Percentiles rank a stretch among this genome's conserved stretches.
Evolutionary conservation across 2,888 invertebrate genomes (phyloP).

Genomic region (Synergus itoensis): DNA sequence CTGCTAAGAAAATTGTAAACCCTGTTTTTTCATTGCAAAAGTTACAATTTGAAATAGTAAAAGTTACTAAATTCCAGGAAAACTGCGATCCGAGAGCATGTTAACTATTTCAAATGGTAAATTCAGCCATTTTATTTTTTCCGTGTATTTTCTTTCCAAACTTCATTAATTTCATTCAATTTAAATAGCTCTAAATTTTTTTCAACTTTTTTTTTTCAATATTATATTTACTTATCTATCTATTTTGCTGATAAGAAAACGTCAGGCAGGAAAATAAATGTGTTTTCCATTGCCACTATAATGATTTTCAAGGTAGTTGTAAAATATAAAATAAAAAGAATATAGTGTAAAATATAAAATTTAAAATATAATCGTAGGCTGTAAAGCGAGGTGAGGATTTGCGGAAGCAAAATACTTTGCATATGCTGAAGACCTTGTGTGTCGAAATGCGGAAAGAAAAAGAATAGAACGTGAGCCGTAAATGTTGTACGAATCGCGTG

Average conservation of each 20-base stretch:
- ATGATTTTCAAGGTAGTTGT: background rate
- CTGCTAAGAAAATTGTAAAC: no score
- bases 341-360: constrained; percentile 5
- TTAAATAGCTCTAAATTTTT: background rate
- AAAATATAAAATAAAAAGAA: background rate
- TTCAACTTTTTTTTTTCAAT: background rate
- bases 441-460: constrained; percentile 54
- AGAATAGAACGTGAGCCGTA: constrained; percentile 36
- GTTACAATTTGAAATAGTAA: no score
- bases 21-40: no score
- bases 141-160: background rate
- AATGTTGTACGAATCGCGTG: constrained; percentile 40
- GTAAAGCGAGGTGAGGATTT: constrained; percentile 47
- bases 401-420: constrained; percentile 55
- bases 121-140: no score
- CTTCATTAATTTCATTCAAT: no score
- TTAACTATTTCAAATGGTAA: no score
- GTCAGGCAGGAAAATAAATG: background rate
- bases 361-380: constrained; percentile 17
- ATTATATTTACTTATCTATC: background rate
- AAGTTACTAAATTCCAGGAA: no score
- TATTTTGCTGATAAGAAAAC: background rate
- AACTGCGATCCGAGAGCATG: no score
- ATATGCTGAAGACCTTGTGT: constrained; percentile 55
- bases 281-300: background rate